phyloP scores from a whole-genome alignment of 2,113 vertebrate species.

The Dasyurus viverrinus region DNA sequence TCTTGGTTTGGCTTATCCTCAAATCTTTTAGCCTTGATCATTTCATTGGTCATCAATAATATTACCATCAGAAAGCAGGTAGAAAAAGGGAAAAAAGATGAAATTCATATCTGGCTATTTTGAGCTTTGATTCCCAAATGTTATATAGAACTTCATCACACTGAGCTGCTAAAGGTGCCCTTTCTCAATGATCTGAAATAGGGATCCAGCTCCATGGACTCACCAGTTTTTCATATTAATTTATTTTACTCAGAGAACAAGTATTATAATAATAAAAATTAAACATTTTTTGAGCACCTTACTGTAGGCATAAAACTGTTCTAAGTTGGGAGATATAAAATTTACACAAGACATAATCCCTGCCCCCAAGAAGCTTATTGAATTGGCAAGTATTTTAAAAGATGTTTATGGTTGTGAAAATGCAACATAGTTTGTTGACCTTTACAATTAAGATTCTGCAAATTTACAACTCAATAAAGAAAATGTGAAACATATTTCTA shows the following conservation, averaged over 20 bases:
- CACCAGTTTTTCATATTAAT: not conserved
- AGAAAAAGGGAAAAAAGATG: not conserved
- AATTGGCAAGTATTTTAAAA: not conserved
- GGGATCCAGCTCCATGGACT: not conserved
- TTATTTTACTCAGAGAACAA: not conserved
- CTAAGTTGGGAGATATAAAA: not conserved
- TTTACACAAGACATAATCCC: not conserved
- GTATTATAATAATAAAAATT: not conserved
- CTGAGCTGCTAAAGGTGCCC: not conserved
- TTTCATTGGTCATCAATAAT: not conserved
- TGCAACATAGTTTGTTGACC: not conserved
- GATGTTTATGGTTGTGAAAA: slow-evolving; percentile 6
- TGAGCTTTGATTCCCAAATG: not conserved
- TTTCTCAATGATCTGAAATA: not conserved
- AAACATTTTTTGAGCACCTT: not conserved
- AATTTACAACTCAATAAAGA: slow-evolving; percentile 4
- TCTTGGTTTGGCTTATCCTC: not conserved
- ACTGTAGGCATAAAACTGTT: not conserved
- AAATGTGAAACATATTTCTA: slow-evolving; percentile 34
- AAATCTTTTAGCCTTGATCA: not conserved
- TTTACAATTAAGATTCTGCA: not conserved
- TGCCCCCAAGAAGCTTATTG: not conserved
- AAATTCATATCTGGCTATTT: not conserved
- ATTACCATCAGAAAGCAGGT: not conserved
- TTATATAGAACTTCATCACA: not conserved